phyloP scores from a whole-genome alignment of 2,888 invertebrate species.

The Lissonota sp. region DNA sequence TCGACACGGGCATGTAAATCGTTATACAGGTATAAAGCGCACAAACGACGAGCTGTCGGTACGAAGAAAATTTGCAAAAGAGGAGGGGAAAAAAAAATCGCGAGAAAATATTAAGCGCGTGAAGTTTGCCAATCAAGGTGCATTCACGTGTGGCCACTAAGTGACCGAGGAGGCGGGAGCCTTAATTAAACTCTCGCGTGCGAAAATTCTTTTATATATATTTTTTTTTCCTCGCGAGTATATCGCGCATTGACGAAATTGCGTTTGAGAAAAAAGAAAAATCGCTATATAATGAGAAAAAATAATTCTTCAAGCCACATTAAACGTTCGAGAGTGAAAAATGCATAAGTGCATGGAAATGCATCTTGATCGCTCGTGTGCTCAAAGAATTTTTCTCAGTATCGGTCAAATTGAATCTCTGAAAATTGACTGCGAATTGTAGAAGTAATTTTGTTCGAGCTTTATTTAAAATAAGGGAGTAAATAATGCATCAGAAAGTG shows the following conservation, averaged over 20 bases:
- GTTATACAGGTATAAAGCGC: background rate
- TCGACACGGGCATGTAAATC: conserved; percentile 34
- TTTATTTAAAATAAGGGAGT: too few relatives aligned
- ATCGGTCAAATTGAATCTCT: too few relatives aligned
- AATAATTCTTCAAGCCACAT: background rate
- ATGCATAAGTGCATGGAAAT: background rate
- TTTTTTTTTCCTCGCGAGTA: conserved; percentile 17
- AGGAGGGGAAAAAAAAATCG: conserved; percentile 32
- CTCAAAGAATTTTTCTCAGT: too few relatives aligned
- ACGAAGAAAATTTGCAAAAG: conserved; percentile 11
- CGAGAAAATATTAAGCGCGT: conserved; percentile 33
- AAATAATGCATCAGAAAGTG: too few relatives aligned
- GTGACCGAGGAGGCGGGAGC: conserved; percentile 69
- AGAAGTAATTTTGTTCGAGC: too few relatives aligned
- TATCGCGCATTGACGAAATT: conserved; percentile 24
- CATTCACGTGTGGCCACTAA: conserved; percentile 76
- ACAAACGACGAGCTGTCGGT: conserved; percentile 11
- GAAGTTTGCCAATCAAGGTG: conserved; percentile 77
- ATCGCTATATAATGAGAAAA: background rate
- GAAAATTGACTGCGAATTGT: too few relatives aligned
- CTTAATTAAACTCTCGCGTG: conserved; percentile 57
- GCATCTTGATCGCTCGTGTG: background rate
- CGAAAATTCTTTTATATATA: conserved; percentile 19
- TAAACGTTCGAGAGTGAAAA: background rate
- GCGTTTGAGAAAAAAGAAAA: background rate